Evolutionary conservation across 1,140 invertebrate genomes (phyloP).

Genomic region (Cydia strobilella): DNA sequence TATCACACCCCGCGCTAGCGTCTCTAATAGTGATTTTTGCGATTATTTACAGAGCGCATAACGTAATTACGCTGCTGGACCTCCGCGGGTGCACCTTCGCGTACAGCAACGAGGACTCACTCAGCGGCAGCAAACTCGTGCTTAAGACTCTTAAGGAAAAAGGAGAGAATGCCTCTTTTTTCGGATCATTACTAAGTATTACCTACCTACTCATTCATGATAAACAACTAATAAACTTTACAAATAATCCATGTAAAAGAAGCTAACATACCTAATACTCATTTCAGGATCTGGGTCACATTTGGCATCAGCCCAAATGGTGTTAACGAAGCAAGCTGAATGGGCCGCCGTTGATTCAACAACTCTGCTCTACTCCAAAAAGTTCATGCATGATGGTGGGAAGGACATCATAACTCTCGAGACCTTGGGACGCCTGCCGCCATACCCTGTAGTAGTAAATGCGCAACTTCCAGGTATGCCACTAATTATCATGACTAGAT

Average conservation of each 20-base stretch:
- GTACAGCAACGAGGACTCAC: constrained; percentile 79
- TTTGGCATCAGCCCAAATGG: constrained; percentile 82
- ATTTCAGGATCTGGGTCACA: constrained; percentile 81
- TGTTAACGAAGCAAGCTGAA: constrained; percentile 82
- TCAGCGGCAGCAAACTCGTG: constrained; percentile 81
- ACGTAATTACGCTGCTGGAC: constrained; percentile 81
- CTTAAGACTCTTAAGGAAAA: constrained; percentile 80
- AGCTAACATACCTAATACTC: constrained; percentile 35
- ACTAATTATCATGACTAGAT: no score
- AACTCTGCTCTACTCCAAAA: constrained; percentile 80
- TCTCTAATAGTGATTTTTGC: constrained; percentile 39
- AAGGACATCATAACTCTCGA: constrained; percentile 81
- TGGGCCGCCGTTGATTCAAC: constrained; percentile 83
- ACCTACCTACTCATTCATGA: constrained; percentile 33
- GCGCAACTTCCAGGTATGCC: constrained; percentile 78
- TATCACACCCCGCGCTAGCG: constrained; percentile 37
- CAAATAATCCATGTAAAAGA: constrained; percentile 35
- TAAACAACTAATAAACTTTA: constrained; percentile 1
- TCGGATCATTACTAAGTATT: constrained; percentile 82
- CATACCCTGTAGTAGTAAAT: constrained; percentile 82
- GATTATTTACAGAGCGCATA: constrained; percentile 77
- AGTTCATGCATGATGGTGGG: constrained; percentile 80
- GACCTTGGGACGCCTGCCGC: constrained; percentile 82
- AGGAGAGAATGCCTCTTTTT: constrained; percentile 83
- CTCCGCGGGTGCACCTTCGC: constrained; percentile 82